Conservation (phyloP, 2,797 vertebrate species). For the Hypotaenidia philippensis region DNA sequence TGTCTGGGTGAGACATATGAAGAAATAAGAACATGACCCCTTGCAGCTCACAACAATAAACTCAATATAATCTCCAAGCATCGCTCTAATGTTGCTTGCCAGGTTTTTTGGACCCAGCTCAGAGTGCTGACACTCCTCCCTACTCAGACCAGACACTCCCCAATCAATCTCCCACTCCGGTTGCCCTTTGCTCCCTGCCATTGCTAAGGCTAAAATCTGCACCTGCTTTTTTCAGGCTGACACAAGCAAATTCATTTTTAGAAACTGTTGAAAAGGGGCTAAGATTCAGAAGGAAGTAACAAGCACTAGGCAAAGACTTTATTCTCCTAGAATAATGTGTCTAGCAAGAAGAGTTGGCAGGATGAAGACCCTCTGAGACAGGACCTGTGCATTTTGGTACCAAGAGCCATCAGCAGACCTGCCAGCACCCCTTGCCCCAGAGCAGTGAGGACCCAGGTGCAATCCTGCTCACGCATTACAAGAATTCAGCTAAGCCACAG, state of each 20-base stretch:
- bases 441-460: not conserved
- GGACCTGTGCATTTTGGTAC: not conserved
- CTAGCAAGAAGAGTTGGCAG: not conserved
- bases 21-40: not conserved
- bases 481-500: not conserved
- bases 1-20: not conserved
- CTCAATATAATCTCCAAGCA: not conserved
- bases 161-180: not conserved
- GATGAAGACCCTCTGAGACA: not conserved
- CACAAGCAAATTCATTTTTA: not conserved
- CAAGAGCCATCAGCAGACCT: not conserved
- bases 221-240: not conserved
- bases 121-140: not conserved
- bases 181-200: not conserved
- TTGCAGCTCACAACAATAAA: not conserved
- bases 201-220: not conserved
- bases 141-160: not conserved
- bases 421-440: not conserved
- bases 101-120: not conserved
- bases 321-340: not conserved
- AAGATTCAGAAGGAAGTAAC: not conserved
- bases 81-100: not conserved
- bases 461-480: not conserved
- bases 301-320: not conserved
- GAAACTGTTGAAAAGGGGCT: not conserved